These are phyloP conservation scores for Spongilla lacustris DNA, from an alignment of 37 sponge, comb jelly and placozoan species.

Conservation along the genomic window DNA sequence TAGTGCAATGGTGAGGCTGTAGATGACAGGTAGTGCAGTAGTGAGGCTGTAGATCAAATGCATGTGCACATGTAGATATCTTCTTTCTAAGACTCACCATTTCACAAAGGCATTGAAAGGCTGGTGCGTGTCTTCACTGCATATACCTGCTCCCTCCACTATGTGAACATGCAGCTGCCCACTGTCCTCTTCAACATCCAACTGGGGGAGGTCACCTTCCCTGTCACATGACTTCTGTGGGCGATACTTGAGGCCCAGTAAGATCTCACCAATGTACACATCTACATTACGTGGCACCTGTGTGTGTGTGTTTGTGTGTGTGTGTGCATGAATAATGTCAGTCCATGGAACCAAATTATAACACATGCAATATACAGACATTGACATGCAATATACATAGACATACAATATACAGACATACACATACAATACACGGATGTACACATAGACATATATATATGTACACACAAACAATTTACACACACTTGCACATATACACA, in stretches of 20 bases:
- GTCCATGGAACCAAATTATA: too few relatives aligned
- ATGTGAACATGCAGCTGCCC: conserved; percentile 66
- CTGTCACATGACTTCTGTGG: background rate
- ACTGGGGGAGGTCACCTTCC: background rate
- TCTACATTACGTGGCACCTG: background rate
- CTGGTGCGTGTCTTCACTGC: conserved; percentile 42
- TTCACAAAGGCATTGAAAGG: conserved; percentile 60
- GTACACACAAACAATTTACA: background rate
- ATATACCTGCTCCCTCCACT: conserved; percentile 70
- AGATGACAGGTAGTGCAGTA: too few relatives aligned
- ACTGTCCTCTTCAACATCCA: background rate
- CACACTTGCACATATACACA: conserved; percentile 21
- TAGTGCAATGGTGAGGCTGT: too few relatives aligned
- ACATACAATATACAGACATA: too few relatives aligned
- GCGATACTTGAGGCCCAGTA: conserved; percentile 62
- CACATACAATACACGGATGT: too few relatives aligned
- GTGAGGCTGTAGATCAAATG: too few relatives aligned
- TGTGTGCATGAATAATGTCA: background rate
- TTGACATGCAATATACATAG: too few relatives aligned
- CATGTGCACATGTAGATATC: too few relatives aligned
- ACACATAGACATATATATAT: too few relatives aligned
- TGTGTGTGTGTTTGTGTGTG: background rate
- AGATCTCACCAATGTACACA: conserved; percentile 54
- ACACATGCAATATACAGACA: too few relatives aligned
- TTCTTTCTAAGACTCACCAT: too few relatives aligned